phyloP scores from a whole-genome alignment of 1,140 invertebrate genomes.

The Lepidurus apus region DNA sequence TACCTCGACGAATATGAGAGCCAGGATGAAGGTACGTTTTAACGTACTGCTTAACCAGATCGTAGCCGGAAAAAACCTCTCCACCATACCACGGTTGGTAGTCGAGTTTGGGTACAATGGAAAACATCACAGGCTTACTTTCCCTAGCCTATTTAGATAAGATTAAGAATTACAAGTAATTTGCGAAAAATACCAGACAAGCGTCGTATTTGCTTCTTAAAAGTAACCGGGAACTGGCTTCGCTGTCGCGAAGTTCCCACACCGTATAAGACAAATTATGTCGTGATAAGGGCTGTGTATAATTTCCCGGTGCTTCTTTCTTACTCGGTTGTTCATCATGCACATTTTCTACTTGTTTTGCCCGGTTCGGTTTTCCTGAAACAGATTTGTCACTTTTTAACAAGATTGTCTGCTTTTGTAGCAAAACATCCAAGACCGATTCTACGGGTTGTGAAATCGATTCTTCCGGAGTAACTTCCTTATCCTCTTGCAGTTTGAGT shows the following conservation, averaged over 20 bases:
- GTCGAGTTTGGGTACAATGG: not conserved
- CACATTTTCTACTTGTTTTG: not conserved
- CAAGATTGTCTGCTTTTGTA: not conserved
- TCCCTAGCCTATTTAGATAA: not conserved
- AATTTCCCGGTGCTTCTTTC: not conserved
- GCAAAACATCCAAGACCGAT: not conserved
- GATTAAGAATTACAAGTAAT: not conserved
- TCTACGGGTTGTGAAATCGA: not conserved
- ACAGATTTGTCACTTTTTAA: not conserved
- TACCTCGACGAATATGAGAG: not conserved
- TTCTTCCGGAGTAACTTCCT: not conserved
- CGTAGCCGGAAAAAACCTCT: not conserved
- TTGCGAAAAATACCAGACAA: not conserved
- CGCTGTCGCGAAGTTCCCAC: not conserved
- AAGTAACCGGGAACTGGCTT: not conserved
- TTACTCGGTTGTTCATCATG: not conserved
- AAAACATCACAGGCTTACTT: not conserved
- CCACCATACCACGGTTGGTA: constrained; percentile 2
- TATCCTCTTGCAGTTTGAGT: not conserved
- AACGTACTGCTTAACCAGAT: not conserved
- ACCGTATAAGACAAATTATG: not conserved
- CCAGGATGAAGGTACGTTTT: not conserved
- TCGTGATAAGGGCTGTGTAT: not conserved
- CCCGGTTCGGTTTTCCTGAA: not conserved
- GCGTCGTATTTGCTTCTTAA: not conserved